Base-by-base conservation (phyloP, 2,113 vertebrate species). In the Acinonyx jubatus region DNA sequence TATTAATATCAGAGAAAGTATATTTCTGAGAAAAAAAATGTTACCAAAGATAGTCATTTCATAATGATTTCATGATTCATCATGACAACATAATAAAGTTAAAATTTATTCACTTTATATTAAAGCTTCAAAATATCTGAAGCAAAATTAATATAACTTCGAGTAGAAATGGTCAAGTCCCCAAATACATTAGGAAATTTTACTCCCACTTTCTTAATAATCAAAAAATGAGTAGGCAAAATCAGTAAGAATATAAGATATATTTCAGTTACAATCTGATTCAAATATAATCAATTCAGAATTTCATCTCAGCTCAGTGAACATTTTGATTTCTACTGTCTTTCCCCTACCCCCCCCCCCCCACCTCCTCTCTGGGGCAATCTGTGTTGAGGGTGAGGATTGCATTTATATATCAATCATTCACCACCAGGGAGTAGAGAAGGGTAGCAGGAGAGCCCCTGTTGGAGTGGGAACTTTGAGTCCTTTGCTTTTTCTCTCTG, bases 241-340 rank as follows among this genome's bases (percentile, higher is more conserved):
- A 9, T 82, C 27, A 89, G 31, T 41, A 61, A 61, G 33, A 10
- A 74, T 14, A n/a, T 16, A 57, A n/a, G 33, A 48, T 19, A 84
- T 76, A 83, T 74, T 66, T 97, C 57, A 61, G 55, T 87, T 57
- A 55, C 45, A 82, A 23, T 84, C 69, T 94, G n/a, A 84, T 94
- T 93, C 73, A 95, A 93, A 95, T 82, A 36, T 74, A 71, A 69
- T n/a, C 4, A 36, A 29, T 84, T 89, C 41, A 66, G 79, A 94
- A 97, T 94, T 90, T 86, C 86, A 95, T 38, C 3, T 83, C 21
- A 82, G 23, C 29, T 45, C 48, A 79, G 21, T 68, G 52, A 61
- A 36, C 1, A 18, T 25, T 89, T 63, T 89, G 38, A 27, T 11
- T 84, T 65, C 76, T 80, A 18, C 19, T 57, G 50, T 7, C 45